Percentiles rank a stretch among this genome's conserved stretches.
These are phyloP conservation scores for Sebastes cheni DNA, from an alignment of 2,797 vertebrate genomes.

Conservation along the genomic window DNA sequence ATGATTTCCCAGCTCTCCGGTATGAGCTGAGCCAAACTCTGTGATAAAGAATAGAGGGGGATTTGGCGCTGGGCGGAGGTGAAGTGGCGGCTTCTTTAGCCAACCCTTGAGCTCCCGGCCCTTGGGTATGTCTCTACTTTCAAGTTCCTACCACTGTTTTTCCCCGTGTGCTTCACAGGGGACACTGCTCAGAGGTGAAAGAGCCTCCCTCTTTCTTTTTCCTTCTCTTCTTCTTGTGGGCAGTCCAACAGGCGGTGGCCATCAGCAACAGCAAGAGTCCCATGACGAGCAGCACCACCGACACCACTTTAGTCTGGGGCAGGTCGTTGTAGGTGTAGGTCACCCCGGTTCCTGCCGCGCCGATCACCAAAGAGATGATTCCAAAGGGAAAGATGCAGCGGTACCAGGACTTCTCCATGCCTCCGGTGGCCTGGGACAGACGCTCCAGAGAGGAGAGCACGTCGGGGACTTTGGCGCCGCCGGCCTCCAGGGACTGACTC, in stretches of 20 bases:
- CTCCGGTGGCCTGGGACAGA: slow-evolving; percentile 90
- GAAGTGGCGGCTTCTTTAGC: slow-evolving; percentile 13
- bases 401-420: slow-evolving; percentile 89
- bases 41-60: slow-evolving; percentile 47
- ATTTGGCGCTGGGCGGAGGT: slow-evolving; percentile 25
- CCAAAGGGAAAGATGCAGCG: slow-evolving; percentile 87
- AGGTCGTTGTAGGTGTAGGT: slow-evolving; percentile 92
- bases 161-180: slow-evolving; percentile 71
- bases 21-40: slow-evolving; percentile 43
- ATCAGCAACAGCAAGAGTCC: slow-evolving; percentile 78
- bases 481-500: slow-evolving; percentile 71
- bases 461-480: slow-evolving; percentile 81
- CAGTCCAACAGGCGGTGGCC: slow-evolving; percentile 82
- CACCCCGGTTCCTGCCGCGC: slow-evolving; percentile 89
- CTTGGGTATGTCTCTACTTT: slow-evolving; percentile 38
- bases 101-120: slow-evolving; percentile 21
- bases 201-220: slow-evolving; percentile 84
- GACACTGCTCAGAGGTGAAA: slow-evolving; percentile 81
- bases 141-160: slow-evolving; percentile 25
- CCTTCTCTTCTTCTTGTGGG: slow-evolving; percentile 82
- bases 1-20: slow-evolving; percentile 21
- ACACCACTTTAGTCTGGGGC: slow-evolving; percentile 91
- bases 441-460: slow-evolving; percentile 89
- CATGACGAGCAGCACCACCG: slow-evolving; percentile 84
- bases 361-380: slow-evolving; percentile 92